Evolutionary conservation across 2,113 vertebrate species (phyloP), one percentile per base, ranked within the genome.

Genomic region (Leptodactylus fuscus): DNA sequence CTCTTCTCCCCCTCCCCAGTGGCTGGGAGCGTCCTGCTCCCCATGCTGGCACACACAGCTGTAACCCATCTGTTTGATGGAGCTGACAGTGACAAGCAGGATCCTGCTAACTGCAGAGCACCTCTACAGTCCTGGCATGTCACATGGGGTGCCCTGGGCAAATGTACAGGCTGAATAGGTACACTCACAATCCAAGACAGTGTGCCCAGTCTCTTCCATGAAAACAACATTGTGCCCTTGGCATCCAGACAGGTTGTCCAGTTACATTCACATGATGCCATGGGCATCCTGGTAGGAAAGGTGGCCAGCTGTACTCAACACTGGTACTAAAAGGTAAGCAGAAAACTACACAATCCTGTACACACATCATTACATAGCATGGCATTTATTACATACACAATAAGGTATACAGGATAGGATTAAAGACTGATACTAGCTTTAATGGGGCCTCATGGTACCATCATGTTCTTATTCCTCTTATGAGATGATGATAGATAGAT

Each of bases 1-100:
- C 88, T 89, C 81, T 89, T 89, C 87, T 88, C 81, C 24, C 81
- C 91, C 87, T 92, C 90, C 85, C 91, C 81, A 91, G 92, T 90
- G 92, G 87, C 91, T 90, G 1, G 69, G 89, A 87, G 90, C 91
- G 91, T 89, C 89, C 89, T 81, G 88, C 87, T 90, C 82, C 89
- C 91, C 82, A 79, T 89, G 92, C 91, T 91, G 94, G 91, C 89
- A 88, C 89, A 91, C 87, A 87, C 92, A 93, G 92, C 93, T 88
- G 91, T 90, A 93, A 91, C 91, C 93, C 92, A 87, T 88, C 93
- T 91, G 92, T 91, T 81, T 89, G 32, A 89, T 92, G 74, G 46
- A 90, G 90, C 87, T 77, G 84, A 87, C 73, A 87, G 88, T 88
- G 88, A 91, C 5, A 80, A 89, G 90, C 87, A 6, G 34, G 88